Evolutionary conservation across 2,888 invertebrate species (phyloP).

Genomic region (Cheiracanthium punctorium): DNA sequence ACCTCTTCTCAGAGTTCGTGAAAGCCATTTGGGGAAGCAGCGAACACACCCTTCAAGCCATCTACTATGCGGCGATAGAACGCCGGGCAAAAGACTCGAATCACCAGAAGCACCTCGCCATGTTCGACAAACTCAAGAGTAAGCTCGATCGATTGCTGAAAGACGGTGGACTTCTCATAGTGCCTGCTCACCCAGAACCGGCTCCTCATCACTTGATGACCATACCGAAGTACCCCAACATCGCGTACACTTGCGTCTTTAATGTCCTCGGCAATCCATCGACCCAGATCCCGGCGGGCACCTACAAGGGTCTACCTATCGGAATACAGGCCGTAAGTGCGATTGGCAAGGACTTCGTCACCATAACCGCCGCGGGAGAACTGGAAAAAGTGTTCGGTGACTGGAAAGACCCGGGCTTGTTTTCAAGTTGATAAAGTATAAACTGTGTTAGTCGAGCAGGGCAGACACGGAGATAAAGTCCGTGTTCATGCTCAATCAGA

Average conservation of each 20-base stretch:
- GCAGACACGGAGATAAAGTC: too few relatives aligned
- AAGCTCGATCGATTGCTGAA: slow-evolving; percentile 37
- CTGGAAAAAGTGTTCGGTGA: slow-evolving; percentile 88
- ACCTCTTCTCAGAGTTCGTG: slow-evolving; percentile 72
- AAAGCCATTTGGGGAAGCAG: slow-evolving; percentile 11
- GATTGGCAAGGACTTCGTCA: slow-evolving; percentile 84
- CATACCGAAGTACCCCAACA: slow-evolving; percentile 86
- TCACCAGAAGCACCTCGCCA: slow-evolving; percentile 28
- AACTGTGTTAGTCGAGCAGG: too few relatives aligned
- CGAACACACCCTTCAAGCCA: slow-evolving; percentile 41
- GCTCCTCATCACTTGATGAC: slow-evolving; percentile 93
- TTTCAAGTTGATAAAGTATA: background rate
- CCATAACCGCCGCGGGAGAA: slow-evolving; percentile 86
- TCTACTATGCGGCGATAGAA: slow-evolving; percentile 38
- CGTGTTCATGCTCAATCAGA: too few relatives aligned
- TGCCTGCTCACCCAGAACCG: slow-evolving; percentile 91
- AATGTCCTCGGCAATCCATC: slow-evolving; percentile 91
- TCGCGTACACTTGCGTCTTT: slow-evolving; percentile 89
- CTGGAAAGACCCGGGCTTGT: slow-evolving; percentile 79
- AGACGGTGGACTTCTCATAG: slow-evolving; percentile 88
- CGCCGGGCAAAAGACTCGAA: slow-evolving; percentile 24
- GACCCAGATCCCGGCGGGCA: slow-evolving; percentile 88
- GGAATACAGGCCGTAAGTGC: slow-evolving; percentile 82
- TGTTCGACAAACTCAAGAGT: slow-evolving; percentile 21
- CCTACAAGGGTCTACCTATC: slow-evolving; percentile 83